Base-by-base conservation (phyloP, 2,888 invertebrate genomes). In the Fragum sueziense region DNA sequence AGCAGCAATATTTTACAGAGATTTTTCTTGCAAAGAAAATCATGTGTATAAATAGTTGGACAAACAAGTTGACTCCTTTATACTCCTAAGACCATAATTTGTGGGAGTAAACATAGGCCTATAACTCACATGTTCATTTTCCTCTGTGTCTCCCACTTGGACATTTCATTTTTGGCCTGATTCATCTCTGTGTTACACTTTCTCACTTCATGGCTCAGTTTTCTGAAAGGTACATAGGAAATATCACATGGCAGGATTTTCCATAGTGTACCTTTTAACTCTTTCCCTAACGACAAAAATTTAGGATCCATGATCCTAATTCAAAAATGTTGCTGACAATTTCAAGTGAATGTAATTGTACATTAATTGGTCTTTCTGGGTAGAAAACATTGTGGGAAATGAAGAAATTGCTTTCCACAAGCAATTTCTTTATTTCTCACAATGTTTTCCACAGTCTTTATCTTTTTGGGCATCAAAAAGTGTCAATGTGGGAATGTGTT, bases 81-180 rank as follows among this genome's bases (percentile, higher is more conserved):
- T n/a, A n/a, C n/a, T n/a, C n/a, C n/a, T n/a, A n/a, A n/a, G n/a
- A n/a, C n/a, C n/a, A n/a, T 41, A 41, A 17, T 41, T 41, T 41
- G 41, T 11, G 17, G 41, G 41, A 41, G 41, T 9, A 17, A n/a
- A n/a, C n/a, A n/a, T n/a, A n/a, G n/a, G n/a, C n/a, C n/a, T n/a
- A n/a, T n/a, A 6, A 65, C 69, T 69, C n/a, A 69, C 69, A 51
- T 51, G 31, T 85, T 52, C 86, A 89, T 88, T 62, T 88, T 89
- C 70, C 87, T 88, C 78, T 90, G 88, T 9, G 89, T 87, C 74
- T 91, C 89, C 57, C 83, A 88, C 25, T 85, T 86, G 9, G 90
- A 88, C 59, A 89, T 69, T 7, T 82, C 74, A n/a, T 85, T 88
- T 34, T 86, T 88, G 9, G 74, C 74, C 67, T 86, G 84, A 62